Evolutionary conservation across 2,888 invertebrate species (phyloP).

Genomic region (Microctonus aethiopoides): DNA sequence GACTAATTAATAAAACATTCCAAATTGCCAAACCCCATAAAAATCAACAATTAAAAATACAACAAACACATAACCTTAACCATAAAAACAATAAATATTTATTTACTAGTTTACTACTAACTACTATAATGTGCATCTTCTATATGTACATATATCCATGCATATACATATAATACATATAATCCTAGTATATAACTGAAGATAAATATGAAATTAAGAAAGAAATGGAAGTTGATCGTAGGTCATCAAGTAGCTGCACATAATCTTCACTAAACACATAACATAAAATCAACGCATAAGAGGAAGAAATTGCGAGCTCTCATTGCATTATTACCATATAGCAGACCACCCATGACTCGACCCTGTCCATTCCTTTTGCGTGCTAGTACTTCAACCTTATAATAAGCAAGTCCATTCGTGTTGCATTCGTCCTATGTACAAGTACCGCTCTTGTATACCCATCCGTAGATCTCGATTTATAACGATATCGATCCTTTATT

Average conservation of each 20-base stretch:
- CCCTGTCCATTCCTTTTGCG: constrained; percentile 51
- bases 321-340: constrained; percentile 60
- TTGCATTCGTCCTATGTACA: constrained; percentile 60
- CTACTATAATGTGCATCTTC: no score
- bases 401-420: constrained; percentile 63
- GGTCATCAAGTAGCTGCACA: constrained; percentile 13
- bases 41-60: no score
- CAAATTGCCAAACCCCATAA: no score
- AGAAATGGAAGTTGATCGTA: constrained; percentile 16
- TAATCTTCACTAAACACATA: not conserved
- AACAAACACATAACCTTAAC: no score
- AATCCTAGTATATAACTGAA: not conserved
- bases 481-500: constrained; percentile 65
- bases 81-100: no score
- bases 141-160: no score
- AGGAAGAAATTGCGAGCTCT: constrained; percentile 18
- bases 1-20: no score
- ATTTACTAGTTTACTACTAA: no score
- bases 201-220: not conserved
- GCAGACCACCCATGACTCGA: constrained; percentile 66
- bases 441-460: constrained; percentile 63
- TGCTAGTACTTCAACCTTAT: constrained; percentile 48
- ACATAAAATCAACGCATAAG: constrained; percentile 10
- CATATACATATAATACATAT: no score
- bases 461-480: constrained; percentile 66